These are phyloP conservation scores for Eristalinus sepulchralis DNA, from an alignment of 2,888 invertebrate species.

Conservation along the genomic window DNA sequence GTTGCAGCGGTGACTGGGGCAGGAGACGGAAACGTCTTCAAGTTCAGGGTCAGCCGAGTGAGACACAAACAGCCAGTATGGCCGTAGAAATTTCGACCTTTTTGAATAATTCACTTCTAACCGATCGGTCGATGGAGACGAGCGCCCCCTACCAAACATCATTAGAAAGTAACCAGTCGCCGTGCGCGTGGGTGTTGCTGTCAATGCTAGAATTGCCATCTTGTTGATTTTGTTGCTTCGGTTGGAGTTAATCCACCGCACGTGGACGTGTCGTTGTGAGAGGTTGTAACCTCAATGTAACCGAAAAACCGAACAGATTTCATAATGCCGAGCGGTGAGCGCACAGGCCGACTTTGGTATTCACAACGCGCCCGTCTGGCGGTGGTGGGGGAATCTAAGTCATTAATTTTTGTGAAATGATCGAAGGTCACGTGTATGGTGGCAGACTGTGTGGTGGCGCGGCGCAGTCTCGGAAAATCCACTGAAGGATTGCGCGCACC, in stretches of 20 bases:
- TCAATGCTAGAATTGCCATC: background rate
- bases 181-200: constrained; percentile 25
- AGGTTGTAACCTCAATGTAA: background rate
- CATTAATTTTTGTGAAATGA: background rate
- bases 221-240: background rate
- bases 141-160: background rate
- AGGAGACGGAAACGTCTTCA: constrained; percentile 16
- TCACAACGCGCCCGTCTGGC: background rate
- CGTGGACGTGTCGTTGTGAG: background rate
- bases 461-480: background rate
- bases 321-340: background rate
- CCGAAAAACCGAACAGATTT: background rate
- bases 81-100: constrained; percentile 18
- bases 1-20: background rate
- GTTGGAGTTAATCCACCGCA: background rate
- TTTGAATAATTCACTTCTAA: constrained; percentile 24
- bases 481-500: background rate
- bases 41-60: constrained; percentile 52
- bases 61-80: background rate
- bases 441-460: background rate
- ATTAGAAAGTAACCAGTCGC: constrained; percentile 39
- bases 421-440: background rate
- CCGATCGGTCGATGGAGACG: background rate
- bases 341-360: background rate
- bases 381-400: background rate